These are phyloP conservation scores for Acrocephalus arundinaceus DNA, from an alignment of 2,113 vertebrate species.

Conservation along the genomic window DNA sequence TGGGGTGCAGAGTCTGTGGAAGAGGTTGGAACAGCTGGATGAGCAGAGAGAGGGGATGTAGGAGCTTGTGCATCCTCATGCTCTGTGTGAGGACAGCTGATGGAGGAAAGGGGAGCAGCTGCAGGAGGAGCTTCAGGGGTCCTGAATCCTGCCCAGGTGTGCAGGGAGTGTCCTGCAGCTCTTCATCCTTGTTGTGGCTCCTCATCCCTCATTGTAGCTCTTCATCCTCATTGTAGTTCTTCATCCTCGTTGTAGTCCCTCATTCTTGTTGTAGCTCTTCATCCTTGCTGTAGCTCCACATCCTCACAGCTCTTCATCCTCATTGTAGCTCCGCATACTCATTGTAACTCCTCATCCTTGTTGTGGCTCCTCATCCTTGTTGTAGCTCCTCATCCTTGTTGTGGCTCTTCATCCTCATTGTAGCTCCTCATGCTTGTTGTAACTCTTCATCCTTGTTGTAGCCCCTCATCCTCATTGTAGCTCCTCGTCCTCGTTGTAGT, in stretches of 20 bases:
- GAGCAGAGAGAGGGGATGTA: neutral
- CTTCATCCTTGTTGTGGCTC: neutral
- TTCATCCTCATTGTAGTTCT: rapidly evolving
- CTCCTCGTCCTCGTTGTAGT: neutral
- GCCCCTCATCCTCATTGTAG: neutral
- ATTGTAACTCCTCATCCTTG: rapidly evolving
- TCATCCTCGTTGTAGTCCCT: neutral
- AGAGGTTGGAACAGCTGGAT: neutral
- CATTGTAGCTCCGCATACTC: rapidly evolving
- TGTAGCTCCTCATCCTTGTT: rapidly evolving
- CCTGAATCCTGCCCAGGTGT: neutral
- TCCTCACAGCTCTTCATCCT: neutral
- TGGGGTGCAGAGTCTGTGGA: neutral
- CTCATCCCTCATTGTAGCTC: neutral
- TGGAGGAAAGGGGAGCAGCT: neutral
- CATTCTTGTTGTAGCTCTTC: neutral
- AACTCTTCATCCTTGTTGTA: neutral
- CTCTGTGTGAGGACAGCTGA: neutral
- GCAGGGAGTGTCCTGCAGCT: neutral
- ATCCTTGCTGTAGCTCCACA: neutral
- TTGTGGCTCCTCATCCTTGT: neutral
- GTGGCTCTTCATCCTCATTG: rapidly evolving
- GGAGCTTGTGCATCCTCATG: neutral
- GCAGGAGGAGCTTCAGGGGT: neutral
- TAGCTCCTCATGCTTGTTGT: rapidly evolving